A percentile compares a stretch with the other conserved stretches of the same genome.
Conservation (phyloP, 2,797 vertebrate genomes). For the Pterois miles region DNA sequence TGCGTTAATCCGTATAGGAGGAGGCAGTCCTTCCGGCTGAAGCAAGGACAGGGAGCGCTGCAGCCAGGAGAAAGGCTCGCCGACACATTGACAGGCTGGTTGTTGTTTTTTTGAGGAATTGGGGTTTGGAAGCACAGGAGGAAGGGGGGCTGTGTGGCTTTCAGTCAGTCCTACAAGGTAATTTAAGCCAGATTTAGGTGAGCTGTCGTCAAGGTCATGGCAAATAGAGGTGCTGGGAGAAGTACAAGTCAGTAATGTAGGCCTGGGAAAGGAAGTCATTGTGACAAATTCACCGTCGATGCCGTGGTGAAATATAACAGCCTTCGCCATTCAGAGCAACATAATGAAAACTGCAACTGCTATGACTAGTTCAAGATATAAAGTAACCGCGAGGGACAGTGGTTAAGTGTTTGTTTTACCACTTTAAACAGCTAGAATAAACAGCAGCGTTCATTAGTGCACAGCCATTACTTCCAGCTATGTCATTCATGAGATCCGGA, state of each 20-base stretch:
- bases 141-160: constrained; percentile 18
- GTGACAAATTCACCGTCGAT: constrained; percentile 40
- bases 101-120: constrained; percentile 20
- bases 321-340: constrained; percentile 22
- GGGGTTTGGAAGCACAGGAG: constrained; percentile 9
- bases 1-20: constrained; percentile 51
- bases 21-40: constrained; percentile 52
- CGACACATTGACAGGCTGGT: constrained; percentile 27
- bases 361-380: constrained; percentile 37
- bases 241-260: constrained; percentile 42
- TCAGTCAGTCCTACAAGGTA: constrained; percentile 52
- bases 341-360: constrained; percentile 37
- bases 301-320: constrained; percentile 32
- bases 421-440: constrained; percentile 57
- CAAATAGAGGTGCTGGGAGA: constrained; percentile 49
- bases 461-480: constrained; percentile 55
- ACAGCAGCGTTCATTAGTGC: constrained; percentile 61
- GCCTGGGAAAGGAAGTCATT: constrained; percentile 63
- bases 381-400: constrained; percentile 43
- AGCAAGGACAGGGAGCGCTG: constrained; percentile 50
- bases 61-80: constrained; percentile 30
- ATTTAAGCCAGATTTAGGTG: constrained; percentile 72
- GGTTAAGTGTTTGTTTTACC: constrained; percentile 54
- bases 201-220: constrained; percentile 60
- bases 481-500: constrained; percentile 55